Evolutionary conservation across 2,113 vertebrate genomes (phyloP).

Genomic region (Ceyx cyanopectus): DNA sequence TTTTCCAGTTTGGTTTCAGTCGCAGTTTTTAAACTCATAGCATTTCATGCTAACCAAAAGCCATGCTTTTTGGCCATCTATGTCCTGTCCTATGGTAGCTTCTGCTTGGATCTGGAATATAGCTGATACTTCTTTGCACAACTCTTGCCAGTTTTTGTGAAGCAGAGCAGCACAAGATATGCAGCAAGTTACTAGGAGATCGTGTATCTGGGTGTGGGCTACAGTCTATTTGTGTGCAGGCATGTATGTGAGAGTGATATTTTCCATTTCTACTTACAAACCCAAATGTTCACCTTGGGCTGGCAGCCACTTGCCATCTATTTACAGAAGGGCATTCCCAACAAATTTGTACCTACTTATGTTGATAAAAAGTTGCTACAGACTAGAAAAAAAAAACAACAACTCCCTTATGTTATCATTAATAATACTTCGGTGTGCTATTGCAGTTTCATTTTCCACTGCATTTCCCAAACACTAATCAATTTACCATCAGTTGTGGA

Average conservation of each 20-base stretch:
- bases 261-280: not conserved
- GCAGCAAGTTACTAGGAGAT: not conserved
- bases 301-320: not conserved
- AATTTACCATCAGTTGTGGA: slow-evolving; percentile 20
- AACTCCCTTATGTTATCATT: not conserved
- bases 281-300: not conserved
- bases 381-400: not conserved
- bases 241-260: not conserved
- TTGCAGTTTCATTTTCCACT: slow-evolving; percentile 11
- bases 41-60: not conserved
- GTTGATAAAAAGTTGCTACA: not conserved
- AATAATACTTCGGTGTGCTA: not conserved
- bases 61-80: not conserved
- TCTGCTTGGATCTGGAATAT: not conserved
- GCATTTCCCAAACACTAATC: slow-evolving; percentile 15
- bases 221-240: not conserved
- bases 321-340: not conserved
- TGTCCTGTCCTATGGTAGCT: not conserved
- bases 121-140: not conserved
- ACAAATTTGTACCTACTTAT: not conserved
- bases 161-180: not conserved
- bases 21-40: not conserved
- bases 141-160: not conserved
- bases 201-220: not conserved
- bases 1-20: not conserved